Evolutionary conservation across 2,797 vertebrate genomes (phyloP), one percentile per base, ranked within the genome.

Genomic region (Malacoraja senta): DNA sequence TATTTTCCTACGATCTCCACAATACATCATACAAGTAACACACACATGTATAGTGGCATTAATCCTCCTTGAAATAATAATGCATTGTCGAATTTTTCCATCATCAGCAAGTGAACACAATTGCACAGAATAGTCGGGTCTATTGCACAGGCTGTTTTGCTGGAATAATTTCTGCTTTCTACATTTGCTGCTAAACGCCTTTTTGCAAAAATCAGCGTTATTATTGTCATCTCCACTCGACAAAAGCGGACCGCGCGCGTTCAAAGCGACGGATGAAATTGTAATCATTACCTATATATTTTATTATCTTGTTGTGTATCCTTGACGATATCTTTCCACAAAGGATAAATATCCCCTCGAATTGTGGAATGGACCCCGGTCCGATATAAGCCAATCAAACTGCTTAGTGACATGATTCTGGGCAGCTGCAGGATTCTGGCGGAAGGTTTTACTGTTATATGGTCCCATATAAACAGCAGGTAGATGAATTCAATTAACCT

Each of bases 251-350:
- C 83, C 10, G 17, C 7, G 32, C 81, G 8, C 15, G 35, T 17
- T 32, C n/a, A 88, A 68, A 35, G 44, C 32, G 68, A 68, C 1
- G 1, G 15, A 44, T 68, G 65, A 65, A 93, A 38, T 81, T 80
- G 35, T 35, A 78, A 80, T 26, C 79, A 98, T 93, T 97, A 99
- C 99, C 99, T 99, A 98, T 99, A 99, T 97, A 99, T 99, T 97
- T 99, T 99, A 98, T 99, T 99, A 99, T 98, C 99, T 97, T 97
- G 99, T 99, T 96, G 99, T 99, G 98, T 99, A 99, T 98, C 99
- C 99, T 97, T 99, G 98, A 96, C 98, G 98, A 97, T 99, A 99
- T 98, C 97, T 99, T 96, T 99, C 99, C 98, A 99, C 98, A 98
- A 99, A 99, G 98, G 98, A 99, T 97, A 99, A 98, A 96, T 99